Base-by-base conservation (phyloP, 2,797 vertebrate genomes). In the Sciurus vulgaris region DNA sequence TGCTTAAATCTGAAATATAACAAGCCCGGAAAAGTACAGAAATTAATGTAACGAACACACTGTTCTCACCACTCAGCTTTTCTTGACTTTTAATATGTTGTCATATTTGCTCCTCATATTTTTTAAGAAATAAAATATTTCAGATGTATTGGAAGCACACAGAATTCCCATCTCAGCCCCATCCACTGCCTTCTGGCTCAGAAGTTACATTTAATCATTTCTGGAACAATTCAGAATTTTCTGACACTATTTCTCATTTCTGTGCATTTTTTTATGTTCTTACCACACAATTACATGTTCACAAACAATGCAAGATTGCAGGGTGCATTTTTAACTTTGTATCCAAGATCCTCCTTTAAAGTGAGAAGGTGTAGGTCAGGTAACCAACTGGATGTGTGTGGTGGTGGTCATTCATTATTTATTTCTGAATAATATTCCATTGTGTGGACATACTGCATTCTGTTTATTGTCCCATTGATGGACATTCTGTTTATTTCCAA, bases 181-280 rank as follows among this genome's bases (percentile, higher is more conserved):
- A 1, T n/a, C 26, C 15, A 38, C 17, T 69, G 6, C 15, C 17
- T 67, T 51, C 38, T 90, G 86, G 38, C 17, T 79, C 72, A 76
- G 41, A 91, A 81, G 24, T 76, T 63, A 22, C 17, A 78, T 77
- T 69, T 15, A 12, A 69, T 78, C 82, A 7, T 72, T 90, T 86
- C n/a, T 49, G 35, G 78, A 89, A 83, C 33, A 59, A 28, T 73
- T 76, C 26, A 72, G 69, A 74, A 81, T n/a, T 56, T 79, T 91
- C 89, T 95, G 59, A 95, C 89, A 83, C 87, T 47, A 38, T n/a
- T 81, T 90, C 92, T 95, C 14, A 63, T 73, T 28, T 47, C 13
- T 17, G 18, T 56, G 41, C 6, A 82, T 94, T 56, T 87, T 91
- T 84, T 67, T 44, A 24, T 81, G 54, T 82, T 88, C 93, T 90